Evolutionary conservation across 2,113 vertebrate genomes (phyloP), one percentile per base, ranked within the genome.

Genomic region (Bucco capensis): DNA sequence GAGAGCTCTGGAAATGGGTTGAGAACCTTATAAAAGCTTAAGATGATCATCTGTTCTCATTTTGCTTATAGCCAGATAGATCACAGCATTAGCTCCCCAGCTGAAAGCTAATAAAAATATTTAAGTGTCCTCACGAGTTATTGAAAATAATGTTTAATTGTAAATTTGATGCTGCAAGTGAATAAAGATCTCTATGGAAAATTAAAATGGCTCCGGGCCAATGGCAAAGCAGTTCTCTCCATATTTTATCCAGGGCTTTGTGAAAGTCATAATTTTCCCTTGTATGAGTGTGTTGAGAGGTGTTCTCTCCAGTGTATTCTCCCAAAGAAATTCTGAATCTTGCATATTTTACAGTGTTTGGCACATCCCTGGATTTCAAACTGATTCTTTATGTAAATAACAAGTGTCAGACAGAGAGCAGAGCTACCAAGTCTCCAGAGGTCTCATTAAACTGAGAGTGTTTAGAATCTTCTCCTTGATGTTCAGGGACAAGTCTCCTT

Each of bases 391-490:
- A 88, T 79, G 86, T 87, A 89, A 94, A 90, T 85, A 21, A 31
- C 5, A 5, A 75, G 22, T 72, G 81, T 88, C n/a, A n/a, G 65
- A 79, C 47, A 73, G 50, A 91, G 19, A 92, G 60, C 2, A 3
- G 42, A 70, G 22, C 13, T 86, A 54, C 47, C 60, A 92, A 77
- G 7, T 86, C 92, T 93, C 90, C 77, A 24, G 87, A 86, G 95
- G 61, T 50, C 89, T 96, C 82, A 93, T 97, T 96, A 96, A 90
- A 91, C 28, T 74, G 70, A 80, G 67, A 71, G 58, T 47, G 31
- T 86, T 95, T 88, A 57, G 89, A 82, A 86, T 89, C 44, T 84
- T 47, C 19, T 61, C 83, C 56, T 91, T 38, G 4, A 74, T 83
- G 61, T n/a, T 60, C 42, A 58, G 4, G 2, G 13, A 33, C 0